Conservation (phyloP, 2,113 vertebrate genomes). For the Paralichthys olivaceus region DNA sequence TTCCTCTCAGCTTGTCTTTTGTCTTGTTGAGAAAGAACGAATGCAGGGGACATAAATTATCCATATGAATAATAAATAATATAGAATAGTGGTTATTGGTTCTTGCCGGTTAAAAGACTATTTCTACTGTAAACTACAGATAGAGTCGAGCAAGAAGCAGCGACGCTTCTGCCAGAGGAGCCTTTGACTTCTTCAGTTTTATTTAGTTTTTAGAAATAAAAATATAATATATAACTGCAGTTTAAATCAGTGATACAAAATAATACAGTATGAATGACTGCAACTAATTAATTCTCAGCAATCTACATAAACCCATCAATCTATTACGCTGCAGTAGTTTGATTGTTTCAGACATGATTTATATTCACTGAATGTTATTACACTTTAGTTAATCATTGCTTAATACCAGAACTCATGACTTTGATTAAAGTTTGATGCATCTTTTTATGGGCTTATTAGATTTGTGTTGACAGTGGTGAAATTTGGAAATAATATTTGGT, state of each 20-base stretch:
- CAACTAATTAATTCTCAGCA: too few species aligned
- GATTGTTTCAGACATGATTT: too few species aligned
- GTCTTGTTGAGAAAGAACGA: constrained; percentile 27
- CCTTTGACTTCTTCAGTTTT: neutral
- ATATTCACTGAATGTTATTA: neutral
- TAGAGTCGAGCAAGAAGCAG: neutral
- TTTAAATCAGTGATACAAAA: too few species aligned
- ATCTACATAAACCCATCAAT: too few species aligned
- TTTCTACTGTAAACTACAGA: constrained; percentile 2
- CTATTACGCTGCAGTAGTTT: too few species aligned
- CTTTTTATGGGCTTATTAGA: neutral
- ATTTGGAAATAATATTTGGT: too few species aligned
- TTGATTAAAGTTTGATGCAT: constrained; percentile 4
- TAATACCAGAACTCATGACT: neutral
- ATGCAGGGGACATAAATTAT: constrained; percentile 55
- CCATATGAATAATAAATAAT: constrained; percentile 57
- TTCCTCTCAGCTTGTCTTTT: constrained; percentile 36
- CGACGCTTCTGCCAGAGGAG: too few species aligned
- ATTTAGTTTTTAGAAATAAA: neutral
- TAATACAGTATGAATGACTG: too few species aligned
- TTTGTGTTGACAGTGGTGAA: neutral
- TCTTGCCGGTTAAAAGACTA: neutral
- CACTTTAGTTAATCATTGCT: constrained; percentile 21
- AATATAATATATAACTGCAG: neutral
- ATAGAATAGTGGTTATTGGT: constrained; percentile 25